Evolutionary conservation across 2,797 vertebrate genomes (phyloP), one percentile per base, ranked within the genome.

Genomic region (Lacerta viridis): DNA sequence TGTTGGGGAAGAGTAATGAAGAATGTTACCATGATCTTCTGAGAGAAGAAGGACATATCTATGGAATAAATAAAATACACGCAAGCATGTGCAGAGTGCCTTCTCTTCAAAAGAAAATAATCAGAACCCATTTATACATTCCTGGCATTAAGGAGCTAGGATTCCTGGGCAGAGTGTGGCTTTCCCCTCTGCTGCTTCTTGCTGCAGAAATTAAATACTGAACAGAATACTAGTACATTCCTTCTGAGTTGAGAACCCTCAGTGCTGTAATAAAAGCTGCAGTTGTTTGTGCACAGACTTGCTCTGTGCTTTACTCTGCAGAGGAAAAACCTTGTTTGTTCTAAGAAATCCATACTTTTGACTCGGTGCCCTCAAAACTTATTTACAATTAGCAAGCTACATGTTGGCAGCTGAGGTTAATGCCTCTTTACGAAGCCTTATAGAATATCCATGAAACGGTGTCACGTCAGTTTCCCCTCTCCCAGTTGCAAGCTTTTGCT

Each of bases 401-500:
- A 1, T 90, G 39, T 83, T 84, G 80, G 18, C 41, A 80, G 4
- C 36, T 11, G 64, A 89, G 80, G 39, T 77, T 90, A 83, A 85
- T 59, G 29, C 3, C 36, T 50, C 0, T 88, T 84, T 27, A 78
- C 8, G 59, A 1, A 82, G 80, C 20, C 33, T 77, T 68, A 29
- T 39, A 1, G 20, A 10, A 33, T 81, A 17, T 17, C 81, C 15
- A 18, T 5, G 46, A 46, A n/a, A 72, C 3, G 68, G 36, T 41
- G 43, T 87, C 41, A 20, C 1, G 10, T 0, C 0, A 59, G 86
- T 85, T 68, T 89, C 20, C 66, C 85, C 43, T 41, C 74, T 77
- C 29, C n/a, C 7, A 2, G 7, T 25, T 93, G 86, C 71, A 41
- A 59, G 83, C 66, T 78, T 64, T 69, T 83, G 89, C 86, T 87